Conservation (phyloP, 2,113 vertebrate species). For the Antechinus flavipes region DNA sequence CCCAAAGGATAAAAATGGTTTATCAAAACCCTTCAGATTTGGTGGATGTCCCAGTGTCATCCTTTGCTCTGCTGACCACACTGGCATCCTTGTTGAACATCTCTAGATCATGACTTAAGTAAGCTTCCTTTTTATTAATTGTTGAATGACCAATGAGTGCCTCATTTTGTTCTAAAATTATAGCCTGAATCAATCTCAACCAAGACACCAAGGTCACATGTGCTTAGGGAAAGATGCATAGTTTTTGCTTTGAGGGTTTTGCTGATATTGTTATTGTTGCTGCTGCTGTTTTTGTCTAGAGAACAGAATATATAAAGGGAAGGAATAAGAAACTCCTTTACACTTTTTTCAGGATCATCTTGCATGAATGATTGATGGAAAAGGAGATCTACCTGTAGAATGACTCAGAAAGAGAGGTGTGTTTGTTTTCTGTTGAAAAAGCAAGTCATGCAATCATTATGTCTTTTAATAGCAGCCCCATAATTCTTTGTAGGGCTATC, state of each 20-base stretch:
- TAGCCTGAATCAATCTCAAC: not conserved
- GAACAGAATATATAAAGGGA: not conserved
- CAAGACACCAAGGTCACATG: not conserved
- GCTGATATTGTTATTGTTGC: not conserved
- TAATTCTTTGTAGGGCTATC: conserved; percentile 38
- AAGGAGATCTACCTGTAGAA: not conserved
- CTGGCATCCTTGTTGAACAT: not conserved
- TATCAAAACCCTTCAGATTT: not conserved
- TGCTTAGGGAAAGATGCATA: not conserved
- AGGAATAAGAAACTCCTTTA: not conserved
- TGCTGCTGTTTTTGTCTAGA: not conserved
- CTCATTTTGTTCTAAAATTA: not conserved
- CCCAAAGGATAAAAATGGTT: not conserved
- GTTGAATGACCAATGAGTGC: not conserved
- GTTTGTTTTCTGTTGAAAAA: conserved; percentile 54
- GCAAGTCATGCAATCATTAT: conserved; percentile 19
- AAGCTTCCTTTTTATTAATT: not conserved
- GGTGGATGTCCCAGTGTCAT: not conserved
- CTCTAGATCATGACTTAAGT: not conserved
- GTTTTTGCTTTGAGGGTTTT: not conserved
- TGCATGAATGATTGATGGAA: not conserved
- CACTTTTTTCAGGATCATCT: not conserved
- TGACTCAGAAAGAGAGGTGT: not conserved
- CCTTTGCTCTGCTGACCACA: not conserved
- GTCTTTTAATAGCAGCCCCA: conserved; percentile 32